These are phyloP conservation scores for Trinorchestia longiramus DNA, from an alignment of 1,140 invertebrate species.

Conservation along the genomic window DNA sequence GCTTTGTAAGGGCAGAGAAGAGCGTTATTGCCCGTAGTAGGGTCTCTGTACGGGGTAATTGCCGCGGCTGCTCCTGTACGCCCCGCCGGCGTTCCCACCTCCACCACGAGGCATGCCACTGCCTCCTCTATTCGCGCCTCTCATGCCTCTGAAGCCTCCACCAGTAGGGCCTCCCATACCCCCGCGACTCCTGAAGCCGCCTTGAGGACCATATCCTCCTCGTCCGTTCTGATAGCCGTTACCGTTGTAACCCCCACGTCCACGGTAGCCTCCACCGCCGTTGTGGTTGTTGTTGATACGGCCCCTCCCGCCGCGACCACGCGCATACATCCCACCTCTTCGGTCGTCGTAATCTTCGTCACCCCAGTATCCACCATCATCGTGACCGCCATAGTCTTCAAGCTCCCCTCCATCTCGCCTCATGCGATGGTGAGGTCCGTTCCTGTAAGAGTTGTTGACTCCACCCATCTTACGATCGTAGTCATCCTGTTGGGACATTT, in stretches of 20 bases:
- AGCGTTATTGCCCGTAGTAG: constrained; percentile 48
- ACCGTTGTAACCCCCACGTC: background rate
- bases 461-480: constrained; percentile 37
- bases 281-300: background rate
- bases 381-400: constrained; percentile 29
- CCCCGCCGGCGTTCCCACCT: background rate
- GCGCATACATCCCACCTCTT: background rate
- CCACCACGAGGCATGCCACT: constrained; percentile 42
- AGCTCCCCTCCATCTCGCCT: background rate
- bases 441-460: constrained; percentile 2
- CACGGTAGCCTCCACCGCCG: background rate
- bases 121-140: constrained; percentile 2
- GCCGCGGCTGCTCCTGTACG: constrained; percentile 8
- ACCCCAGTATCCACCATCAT: constrained; percentile 24
- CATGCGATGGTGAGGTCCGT: constrained; percentile 29
- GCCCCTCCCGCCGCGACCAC: background rate
- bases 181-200: constrained; percentile 23
- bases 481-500: constrained; percentile 1
- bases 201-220: background rate
- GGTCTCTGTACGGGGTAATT: constrained; percentile 35
- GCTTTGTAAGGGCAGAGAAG: constrained; percentile 32
- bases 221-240: constrained; percentile 38
- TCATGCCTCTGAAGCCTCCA: constrained; percentile 34
- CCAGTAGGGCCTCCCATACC: constrained; percentile 9
- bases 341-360: background rate